Percentiles rank a stretch among this genome's conserved stretches.
Conservation (phyloP, 1,140 invertebrate species). For the Sogatella furcifera region DNA sequence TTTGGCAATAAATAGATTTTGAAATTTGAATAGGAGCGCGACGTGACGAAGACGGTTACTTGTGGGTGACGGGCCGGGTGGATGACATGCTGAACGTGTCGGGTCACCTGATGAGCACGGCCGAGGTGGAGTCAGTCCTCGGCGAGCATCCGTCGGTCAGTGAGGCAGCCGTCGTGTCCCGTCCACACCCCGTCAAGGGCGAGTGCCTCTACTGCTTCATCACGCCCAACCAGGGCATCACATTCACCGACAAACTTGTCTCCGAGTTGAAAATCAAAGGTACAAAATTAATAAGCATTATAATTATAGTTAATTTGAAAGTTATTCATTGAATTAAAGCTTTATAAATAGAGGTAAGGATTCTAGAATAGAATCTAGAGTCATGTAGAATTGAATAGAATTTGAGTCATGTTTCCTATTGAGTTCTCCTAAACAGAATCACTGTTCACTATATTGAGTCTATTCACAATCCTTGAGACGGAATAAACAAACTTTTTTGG, state of each 20-base stretch:
- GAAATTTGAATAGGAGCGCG: constrained; percentile 71
- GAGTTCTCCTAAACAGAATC: too few species aligned
- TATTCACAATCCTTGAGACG: too few species aligned
- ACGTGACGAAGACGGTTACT: constrained; percentile 85
- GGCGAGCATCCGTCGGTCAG: constrained; percentile 72
- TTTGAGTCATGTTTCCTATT: too few species aligned
- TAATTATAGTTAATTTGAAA: too few species aligned
- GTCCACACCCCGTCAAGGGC: constrained; percentile 87
- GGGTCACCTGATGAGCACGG: constrained; percentile 93
- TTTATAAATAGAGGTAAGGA: too few species aligned
- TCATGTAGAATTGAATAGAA: too few species aligned
- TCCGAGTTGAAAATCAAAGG: constrained; percentile 64
- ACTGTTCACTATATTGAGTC: too few species aligned
- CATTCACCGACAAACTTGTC: constrained; percentile 57
- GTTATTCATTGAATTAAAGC: too few species aligned
- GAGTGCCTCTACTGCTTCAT: constrained; percentile 96
- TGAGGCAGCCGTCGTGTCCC: constrained; percentile 91
- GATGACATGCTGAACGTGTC: constrained; percentile 98
- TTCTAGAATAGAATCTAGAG: too few species aligned
- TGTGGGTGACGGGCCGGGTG: constrained; percentile 94
- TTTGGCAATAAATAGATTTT: too few species aligned
- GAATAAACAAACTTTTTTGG: too few species aligned
- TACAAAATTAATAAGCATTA: constrained; percentile 27
- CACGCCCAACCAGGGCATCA: constrained; percentile 65
- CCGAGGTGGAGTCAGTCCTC: constrained; percentile 87